phyloP scores from a whole-genome alignment of 2,888 invertebrate species.

The Unio pictorum region DNA sequence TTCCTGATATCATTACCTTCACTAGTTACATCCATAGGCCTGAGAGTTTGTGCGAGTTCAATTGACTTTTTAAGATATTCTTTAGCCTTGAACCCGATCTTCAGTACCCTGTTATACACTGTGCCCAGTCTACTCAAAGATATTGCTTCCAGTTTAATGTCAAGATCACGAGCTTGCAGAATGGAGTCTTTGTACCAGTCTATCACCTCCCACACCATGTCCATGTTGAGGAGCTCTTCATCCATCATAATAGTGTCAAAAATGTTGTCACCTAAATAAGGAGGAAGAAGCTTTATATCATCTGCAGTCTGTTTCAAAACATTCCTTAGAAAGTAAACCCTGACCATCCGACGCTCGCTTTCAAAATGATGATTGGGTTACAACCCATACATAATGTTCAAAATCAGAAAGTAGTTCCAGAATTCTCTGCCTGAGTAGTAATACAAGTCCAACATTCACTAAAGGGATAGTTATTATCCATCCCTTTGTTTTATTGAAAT shows the following conservation, averaged over 20 bases:
- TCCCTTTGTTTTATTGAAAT: too few species aligned
- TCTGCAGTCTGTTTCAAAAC: too few species aligned
- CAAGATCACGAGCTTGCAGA: constrained; percentile 8
- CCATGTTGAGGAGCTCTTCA: constrained; percentile 48
- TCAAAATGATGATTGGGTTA: too few species aligned
- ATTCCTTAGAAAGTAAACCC: too few species aligned
- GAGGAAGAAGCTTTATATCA: neutral
- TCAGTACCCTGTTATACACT: constrained; percentile 45
- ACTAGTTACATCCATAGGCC: constrained; percentile 26
- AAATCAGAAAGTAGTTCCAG: too few species aligned
- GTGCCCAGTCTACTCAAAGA: constrained; percentile 38
- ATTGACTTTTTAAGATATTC: constrained; percentile 33
- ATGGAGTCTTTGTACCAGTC: constrained; percentile 50
- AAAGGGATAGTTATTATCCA: too few species aligned
- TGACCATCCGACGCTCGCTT: too few species aligned
- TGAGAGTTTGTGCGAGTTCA: constrained; percentile 41
- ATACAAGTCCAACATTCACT: too few species aligned
- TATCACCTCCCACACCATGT: constrained; percentile 49
- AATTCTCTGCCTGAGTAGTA: too few species aligned
- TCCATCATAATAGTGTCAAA: constrained; percentile 29
- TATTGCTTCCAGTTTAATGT: constrained; percentile 42
- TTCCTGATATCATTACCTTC: constrained; percentile 19
- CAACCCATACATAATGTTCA: too few species aligned
- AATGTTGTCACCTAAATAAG: constrained; percentile 38
- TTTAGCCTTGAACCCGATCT: constrained; percentile 42